A percentile compares a stretch with the other conserved stretches of the same genome.
Conservation (phyloP, 2,888 invertebrate species). For the Scaptomyza polygonia region DNA sequence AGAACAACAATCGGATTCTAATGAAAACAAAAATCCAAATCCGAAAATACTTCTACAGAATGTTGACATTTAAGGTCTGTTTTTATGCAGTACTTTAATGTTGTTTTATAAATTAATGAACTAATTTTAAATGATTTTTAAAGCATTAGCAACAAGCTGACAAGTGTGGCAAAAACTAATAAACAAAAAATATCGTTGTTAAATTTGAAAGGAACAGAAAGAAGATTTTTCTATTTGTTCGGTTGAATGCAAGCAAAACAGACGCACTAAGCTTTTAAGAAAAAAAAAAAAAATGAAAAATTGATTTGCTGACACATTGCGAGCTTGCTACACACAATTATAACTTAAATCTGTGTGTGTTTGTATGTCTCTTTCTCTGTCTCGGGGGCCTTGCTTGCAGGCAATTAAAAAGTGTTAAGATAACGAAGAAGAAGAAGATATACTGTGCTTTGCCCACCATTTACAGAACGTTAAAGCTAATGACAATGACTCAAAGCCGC, state of each 20-base stretch:
- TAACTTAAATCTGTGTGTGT: conserved; percentile 1
- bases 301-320: conserved; percentile 50
- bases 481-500: conserved; percentile 70
- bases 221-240: too few relatives aligned
- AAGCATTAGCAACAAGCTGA: conserved; percentile 38
- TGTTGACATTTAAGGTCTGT: conserved; percentile 37
- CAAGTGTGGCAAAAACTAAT: conserved; percentile 7
- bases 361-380: conserved; percentile 1
- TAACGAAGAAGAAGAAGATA: conserved; percentile 34
- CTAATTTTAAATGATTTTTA: conserved; percentile 53
- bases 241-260: conserved; percentile 26
- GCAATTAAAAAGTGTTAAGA: conserved; percentile 73
- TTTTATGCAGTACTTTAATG: conserved; percentile 40
- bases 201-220: too few relatives aligned
- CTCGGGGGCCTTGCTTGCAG: conserved; percentile 13
- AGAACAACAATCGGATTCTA: conserved; percentile 9
- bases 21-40: conserved; percentile 15
- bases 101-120: conserved; percentile 37
- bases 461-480: conserved; percentile 57
- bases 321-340: conserved; percentile 20
- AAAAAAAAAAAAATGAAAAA: conserved; percentile 53
- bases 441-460: conserved; percentile 18
- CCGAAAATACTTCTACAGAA: conserved; percentile 2
- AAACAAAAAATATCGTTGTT: too few relatives aligned
- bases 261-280: background rate